These are phyloP conservation scores for Acrocephalus kingi DNA, from an alignment of 2,113 vertebrate species.

Conservation along the genomic window DNA sequence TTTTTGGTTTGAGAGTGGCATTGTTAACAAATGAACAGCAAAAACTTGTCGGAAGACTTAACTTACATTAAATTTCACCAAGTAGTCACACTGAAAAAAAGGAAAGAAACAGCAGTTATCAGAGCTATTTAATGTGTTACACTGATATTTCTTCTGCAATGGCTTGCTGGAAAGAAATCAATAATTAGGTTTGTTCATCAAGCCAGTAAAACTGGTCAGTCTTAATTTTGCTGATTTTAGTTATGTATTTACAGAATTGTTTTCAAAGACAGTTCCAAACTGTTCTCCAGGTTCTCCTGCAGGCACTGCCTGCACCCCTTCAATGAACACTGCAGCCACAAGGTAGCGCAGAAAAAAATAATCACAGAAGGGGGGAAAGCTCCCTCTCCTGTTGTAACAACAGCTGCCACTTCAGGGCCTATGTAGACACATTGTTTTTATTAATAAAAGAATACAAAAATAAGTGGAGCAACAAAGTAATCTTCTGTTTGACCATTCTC, in stretches of 20 bases:
- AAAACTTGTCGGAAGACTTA: background rate
- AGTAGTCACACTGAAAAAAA: background rate
- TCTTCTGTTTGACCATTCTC: background rate
- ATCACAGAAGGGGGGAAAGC: background rate
- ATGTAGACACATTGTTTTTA: background rate
- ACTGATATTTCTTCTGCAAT: background rate
- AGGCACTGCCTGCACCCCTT: background rate
- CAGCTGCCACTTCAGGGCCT: background rate
- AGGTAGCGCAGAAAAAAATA: background rate
- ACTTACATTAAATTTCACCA: background rate
- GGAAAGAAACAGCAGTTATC: background rate
- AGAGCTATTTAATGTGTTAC: background rate
- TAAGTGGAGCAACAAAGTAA: background rate
- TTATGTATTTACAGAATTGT: background rate
- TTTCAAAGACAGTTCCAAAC: background rate
- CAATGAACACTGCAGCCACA: background rate
- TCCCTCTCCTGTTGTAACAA: background rate
- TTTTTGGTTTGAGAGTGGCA: background rate
- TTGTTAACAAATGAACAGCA: background rate
- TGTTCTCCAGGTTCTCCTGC: background rate
- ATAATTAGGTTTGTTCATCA: background rate
- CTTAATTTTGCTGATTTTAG: background rate
- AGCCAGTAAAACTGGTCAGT: background rate
- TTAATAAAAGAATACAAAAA: constrained; percentile 29
- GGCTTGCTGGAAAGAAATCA: background rate